Evolutionary conservation across 1,140 invertebrate genomes (phyloP), one percentile per base, ranked within the genome.

Genomic region (Wasmannia auropunctata): DNA sequence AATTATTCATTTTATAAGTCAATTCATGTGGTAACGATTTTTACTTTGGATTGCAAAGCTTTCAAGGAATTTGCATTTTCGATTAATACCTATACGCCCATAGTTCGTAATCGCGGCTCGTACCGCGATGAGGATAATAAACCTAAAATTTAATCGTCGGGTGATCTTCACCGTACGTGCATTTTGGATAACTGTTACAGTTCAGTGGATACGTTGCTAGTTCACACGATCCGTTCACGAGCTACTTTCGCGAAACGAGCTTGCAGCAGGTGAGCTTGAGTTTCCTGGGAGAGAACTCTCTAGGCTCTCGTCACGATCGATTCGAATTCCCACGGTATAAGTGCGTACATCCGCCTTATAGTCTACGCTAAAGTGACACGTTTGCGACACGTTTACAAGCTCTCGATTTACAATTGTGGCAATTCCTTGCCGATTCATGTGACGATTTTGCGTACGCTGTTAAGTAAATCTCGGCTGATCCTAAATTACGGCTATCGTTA

Each of bases 101-200:
- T 22, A 56, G 14, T 22, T 51, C 19, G 25, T 40, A 40, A 43
- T 28, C 5, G n/a, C 54, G 16, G 25, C 19, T n/a, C 19, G 51
- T 31, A 8, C 28, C 37, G 25, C 74, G 34, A 72, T 80, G 91
- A 92, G 91, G 91, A 92, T 94, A 92, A 93, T 92, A 86, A n/a
- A n/a, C n/a, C n/a, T 94, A 94, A 94, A 94, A 93, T 93, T 92
- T 93, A 94, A 94, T 92, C 90, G 88, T 86, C 75, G 31, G n/a
- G 6, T 80, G 62, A 58, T 83, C 85, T 63, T 86, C 86, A 90
- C 84, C 62, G 56, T 84, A 84, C 77, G 72, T 54, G 81, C 46
- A 70, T 76, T 87, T 75, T 62, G 49, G 46, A 72, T 72, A 56
- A 51, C 34, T 49, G 54, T 54, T 76, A 69, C 46, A 72, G 60